Percentiles rank a stretch among this genome's conserved stretches.
phyloP scores from a whole-genome alignment of 2,888 invertebrate genomes.

The Rotaria magnacalcarata region DNA sequence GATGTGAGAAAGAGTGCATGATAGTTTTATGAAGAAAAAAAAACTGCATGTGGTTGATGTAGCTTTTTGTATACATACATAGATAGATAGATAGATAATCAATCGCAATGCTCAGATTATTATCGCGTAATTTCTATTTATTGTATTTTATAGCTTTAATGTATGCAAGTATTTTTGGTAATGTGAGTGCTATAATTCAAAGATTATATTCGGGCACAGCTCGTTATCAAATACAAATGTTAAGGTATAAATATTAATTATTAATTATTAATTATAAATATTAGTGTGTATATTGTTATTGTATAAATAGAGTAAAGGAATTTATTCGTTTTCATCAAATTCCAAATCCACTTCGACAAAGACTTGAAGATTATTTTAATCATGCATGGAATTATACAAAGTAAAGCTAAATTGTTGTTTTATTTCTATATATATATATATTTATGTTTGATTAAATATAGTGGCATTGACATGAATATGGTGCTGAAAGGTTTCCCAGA shows the following conservation, averaged over 20 bases:
- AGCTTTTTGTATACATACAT: not conserved
- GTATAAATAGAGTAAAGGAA: slow-evolving; percentile 73
- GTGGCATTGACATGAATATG: slow-evolving; percentile 93
- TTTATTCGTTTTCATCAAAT: slow-evolving; percentile 98
- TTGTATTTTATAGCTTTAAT: slow-evolving; percentile 74
- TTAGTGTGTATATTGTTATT: not conserved
- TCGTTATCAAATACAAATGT: slow-evolving; percentile 94
- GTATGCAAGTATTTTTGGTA: slow-evolving; percentile 99
- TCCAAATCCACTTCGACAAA: slow-evolving; percentile 87
- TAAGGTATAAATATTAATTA: slow-evolving; percentile 55
- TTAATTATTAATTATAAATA: not conserved
- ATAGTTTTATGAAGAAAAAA: not conserved
- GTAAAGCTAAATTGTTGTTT: not conserved
- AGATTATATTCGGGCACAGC: slow-evolving; percentile 94
- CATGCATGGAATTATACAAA: slow-evolving; percentile 99
- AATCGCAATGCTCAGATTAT: not conserved
- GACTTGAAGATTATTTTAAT: slow-evolving; percentile 95
- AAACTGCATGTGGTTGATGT: not conserved
- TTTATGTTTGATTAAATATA: not conserved
- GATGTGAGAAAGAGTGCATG: slow-evolving; percentile 69
- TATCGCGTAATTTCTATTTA: slow-evolving; percentile 41
- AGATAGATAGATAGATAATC: not conserved
- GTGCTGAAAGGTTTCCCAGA: slow-evolving; percentile 76
- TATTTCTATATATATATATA: not conserved
- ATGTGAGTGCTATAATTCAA: slow-evolving; percentile 97